Conservation (phyloP, 2,888 invertebrate genomes). For the Oscheius myriophilus region DNA sequence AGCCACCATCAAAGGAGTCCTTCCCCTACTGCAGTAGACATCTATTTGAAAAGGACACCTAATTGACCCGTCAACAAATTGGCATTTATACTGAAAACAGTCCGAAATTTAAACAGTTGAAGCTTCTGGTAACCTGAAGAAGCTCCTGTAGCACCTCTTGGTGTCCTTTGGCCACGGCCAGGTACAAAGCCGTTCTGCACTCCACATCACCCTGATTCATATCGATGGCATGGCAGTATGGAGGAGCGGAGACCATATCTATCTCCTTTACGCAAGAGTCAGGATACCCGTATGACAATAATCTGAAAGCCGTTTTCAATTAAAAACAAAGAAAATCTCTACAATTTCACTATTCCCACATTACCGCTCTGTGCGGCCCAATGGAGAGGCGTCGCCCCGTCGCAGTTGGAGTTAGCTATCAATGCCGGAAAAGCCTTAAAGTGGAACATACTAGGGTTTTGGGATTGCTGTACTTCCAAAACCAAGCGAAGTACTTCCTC, state of each 20-base stretch:
- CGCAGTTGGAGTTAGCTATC: constrained; percentile 54
- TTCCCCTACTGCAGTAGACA: constrained; percentile 62
- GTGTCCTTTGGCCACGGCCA: constrained; percentile 78
- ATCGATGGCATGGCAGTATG: constrained; percentile 82
- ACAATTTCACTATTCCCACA: constrained; percentile 56
- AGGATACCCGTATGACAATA: constrained; percentile 28
- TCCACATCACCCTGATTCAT: constrained; percentile 78
- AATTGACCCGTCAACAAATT: constrained; percentile 39
- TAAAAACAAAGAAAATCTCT: constrained; percentile 20
- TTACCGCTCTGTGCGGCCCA: constrained; percentile 65
- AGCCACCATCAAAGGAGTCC: constrained; percentile 68
- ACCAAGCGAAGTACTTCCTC: constrained; percentile 81
- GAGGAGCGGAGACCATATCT: constrained; percentile 49
- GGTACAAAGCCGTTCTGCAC: constrained; percentile 85
- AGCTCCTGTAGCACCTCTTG: constrained; percentile 53
- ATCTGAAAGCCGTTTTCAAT: constrained; percentile 10
- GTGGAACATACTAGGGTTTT: neutral
- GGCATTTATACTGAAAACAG: constrained; percentile 44
- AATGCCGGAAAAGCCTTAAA: constrained; percentile 54
- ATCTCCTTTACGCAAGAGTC: constrained; percentile 76
- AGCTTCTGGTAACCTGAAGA: constrained; percentile 39
- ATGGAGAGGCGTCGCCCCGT: constrained; percentile 62
- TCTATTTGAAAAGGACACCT: constrained; percentile 63
- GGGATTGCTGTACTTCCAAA: constrained; percentile 74
- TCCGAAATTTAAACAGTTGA: constrained; percentile 14